Percentiles rank a stretch among this genome's conserved stretches.
phyloP scores from a whole-genome alignment of 1,140 invertebrate genomes.

The Procambarus clarkii region DNA sequence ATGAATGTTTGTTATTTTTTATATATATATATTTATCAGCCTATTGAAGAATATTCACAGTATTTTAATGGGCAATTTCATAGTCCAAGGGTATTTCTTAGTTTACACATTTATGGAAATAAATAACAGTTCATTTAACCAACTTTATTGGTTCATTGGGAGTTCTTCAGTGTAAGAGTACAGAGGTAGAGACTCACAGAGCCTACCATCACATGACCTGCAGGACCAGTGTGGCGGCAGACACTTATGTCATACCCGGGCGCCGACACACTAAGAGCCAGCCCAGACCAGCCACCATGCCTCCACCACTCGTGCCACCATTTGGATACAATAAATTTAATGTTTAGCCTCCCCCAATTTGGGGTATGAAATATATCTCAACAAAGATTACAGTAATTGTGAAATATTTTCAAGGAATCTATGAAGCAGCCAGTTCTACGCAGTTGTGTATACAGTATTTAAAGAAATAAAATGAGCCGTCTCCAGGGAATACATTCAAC shows the following conservation, averaged over 20 bases:
- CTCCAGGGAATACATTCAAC: too few relatives aligned
- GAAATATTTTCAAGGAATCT: not conserved
- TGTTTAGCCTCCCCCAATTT: not conserved
- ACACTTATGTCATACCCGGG: slow-evolving; percentile 23
- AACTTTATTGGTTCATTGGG: slow-evolving; percentile 37
- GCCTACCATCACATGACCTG: slow-evolving; percentile 40
- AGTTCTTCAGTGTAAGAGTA: slow-evolving; percentile 40
- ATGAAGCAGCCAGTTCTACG: too few relatives aligned
- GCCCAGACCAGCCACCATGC: slow-evolving; percentile 22
- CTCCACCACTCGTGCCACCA: slow-evolving; percentile 26
- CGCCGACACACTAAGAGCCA: slow-evolving; percentile 19
- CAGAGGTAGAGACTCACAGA: slow-evolving; percentile 53
- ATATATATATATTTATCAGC: too few relatives aligned
- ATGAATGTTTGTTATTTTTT: too few relatives aligned
- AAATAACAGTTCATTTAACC: slow-evolving; percentile 14
- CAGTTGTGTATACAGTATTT: too few relatives aligned
- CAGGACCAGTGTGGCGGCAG: slow-evolving; percentile 25
- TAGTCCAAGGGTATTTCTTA: too few relatives aligned
- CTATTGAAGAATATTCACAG: too few relatives aligned
- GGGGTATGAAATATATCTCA: not conserved
- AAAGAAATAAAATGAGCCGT: too few relatives aligned
- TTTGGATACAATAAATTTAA: not conserved
- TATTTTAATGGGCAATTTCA: too few relatives aligned
- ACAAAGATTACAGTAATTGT: not conserved
- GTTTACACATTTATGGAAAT: too few relatives aligned